phyloP scores from a whole-genome alignment of 2,888 invertebrate genomes.

The Amitus sp. region DNA sequence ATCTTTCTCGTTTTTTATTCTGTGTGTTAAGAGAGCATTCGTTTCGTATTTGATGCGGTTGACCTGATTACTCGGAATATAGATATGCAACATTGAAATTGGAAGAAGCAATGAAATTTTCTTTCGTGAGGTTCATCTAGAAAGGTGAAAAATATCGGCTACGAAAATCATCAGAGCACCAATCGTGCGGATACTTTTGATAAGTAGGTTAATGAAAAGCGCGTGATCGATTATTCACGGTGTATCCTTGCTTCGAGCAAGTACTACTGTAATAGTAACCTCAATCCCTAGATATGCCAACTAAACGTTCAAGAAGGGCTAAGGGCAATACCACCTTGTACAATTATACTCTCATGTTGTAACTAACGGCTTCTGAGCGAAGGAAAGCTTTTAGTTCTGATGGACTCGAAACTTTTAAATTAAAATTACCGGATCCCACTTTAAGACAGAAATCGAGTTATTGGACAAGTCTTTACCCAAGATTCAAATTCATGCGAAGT shows the following conservation, averaged over 20 bases:
- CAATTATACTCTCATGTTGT: constrained; percentile 26
- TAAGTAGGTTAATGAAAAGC: constrained; percentile 23
- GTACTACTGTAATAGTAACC: constrained; percentile 30
- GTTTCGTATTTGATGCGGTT: neutral
- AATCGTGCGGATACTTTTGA: too few species aligned
- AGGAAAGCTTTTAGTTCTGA: constrained; percentile 25
- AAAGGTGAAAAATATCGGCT: too few species aligned
- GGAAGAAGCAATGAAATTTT: too few species aligned
- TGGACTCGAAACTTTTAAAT: constrained; percentile 20
- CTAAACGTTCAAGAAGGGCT: constrained; percentile 25
- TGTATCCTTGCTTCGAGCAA: constrained; percentile 19
- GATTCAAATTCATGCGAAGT: neutral
- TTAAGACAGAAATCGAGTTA: constrained; percentile 17
- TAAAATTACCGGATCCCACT: constrained; percentile 18
- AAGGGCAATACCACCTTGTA: constrained; percentile 29
- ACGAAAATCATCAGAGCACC: too few species aligned
- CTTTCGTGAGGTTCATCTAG: too few species aligned
- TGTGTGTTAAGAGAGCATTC: neutral
- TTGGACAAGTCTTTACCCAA: too few species aligned
- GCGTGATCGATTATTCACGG: constrained; percentile 27
- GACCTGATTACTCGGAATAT: neutral
- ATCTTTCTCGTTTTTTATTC: neutral
- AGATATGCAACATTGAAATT: too few species aligned
- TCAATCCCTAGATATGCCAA: constrained; percentile 32
- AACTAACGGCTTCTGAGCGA: constrained; percentile 31